These are phyloP conservation scores for Sphaerodactylus townsendi DNA, from an alignment of 2,113 vertebrate genomes.

Conservation along the genomic window DNA sequence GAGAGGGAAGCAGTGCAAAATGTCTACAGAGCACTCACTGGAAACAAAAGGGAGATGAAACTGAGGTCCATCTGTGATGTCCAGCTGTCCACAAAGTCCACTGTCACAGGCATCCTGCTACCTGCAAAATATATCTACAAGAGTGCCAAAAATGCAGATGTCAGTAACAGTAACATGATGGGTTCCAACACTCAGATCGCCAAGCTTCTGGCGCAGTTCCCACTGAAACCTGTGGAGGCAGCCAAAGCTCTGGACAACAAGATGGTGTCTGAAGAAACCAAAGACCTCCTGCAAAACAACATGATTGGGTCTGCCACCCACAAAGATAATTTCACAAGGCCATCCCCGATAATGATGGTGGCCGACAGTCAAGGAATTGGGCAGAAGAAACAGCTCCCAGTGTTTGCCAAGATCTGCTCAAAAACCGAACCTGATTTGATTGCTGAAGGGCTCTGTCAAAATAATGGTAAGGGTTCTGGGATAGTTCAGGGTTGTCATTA, in stretches of 20 bases:
- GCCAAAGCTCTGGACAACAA: conserved; percentile 20
- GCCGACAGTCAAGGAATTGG: conserved; percentile 18
- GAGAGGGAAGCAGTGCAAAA: conserved; percentile 44
- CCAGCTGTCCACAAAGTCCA: conserved; percentile 45
- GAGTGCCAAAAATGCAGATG: conserved; percentile 36
- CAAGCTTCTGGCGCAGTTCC: conserved; percentile 45
- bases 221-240: background rate
- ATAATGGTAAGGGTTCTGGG: conserved; percentile 52
- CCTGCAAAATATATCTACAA: conserved; percentile 51
- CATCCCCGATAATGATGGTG: background rate
- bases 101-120: conserved; percentile 13
- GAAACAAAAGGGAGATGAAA: conserved; percentile 45
- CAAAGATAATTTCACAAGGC: background rate
- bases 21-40: conserved; percentile 31
- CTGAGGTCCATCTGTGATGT: conserved; percentile 37
- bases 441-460: conserved; percentile 25
- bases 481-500: background rate
- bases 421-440: background rate
- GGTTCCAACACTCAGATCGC: conserved; percentile 32
- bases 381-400: conserved; percentile 59
- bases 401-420: conserved; percentile 61
- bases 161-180: background rate
- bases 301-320: conserved; percentile 2
- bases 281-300: conserved; percentile 48
- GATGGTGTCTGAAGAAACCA: conserved; percentile 37